Conservation (phyloP, 2,797 vertebrate genomes). For the Pseudocheirus occidentalis region DNA sequence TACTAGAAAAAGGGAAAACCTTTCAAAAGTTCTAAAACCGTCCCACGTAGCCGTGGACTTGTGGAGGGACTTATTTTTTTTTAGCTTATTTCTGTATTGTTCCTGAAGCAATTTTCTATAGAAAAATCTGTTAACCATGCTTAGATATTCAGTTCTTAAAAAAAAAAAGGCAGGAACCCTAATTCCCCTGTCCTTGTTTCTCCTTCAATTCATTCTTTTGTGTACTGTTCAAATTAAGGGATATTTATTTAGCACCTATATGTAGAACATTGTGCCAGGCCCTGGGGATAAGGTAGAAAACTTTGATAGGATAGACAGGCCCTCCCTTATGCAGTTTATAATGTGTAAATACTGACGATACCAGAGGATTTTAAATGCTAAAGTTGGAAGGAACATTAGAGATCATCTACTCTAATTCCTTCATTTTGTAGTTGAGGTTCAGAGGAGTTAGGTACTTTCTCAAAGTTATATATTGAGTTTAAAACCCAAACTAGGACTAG, state of each 20-base stretch:
- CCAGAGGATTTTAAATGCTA: not conserved
- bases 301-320: not conserved
- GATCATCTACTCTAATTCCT: not conserved
- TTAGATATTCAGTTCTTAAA: not conserved
- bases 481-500: not conserved
- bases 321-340: not conserved
- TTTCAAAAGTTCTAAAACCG: not conserved
- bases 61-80: no score
- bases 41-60: not conserved
- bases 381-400: not conserved
- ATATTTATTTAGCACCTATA: not conserved
- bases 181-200: not conserved
- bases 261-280: not conserved
- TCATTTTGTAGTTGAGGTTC: not conserved
- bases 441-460: not conserved
- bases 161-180: not conserved
- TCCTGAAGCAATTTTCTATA: not conserved
- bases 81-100: not conserved
- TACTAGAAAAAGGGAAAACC: not conserved
- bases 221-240: not conserved
- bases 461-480: not conserved
- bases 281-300: not conserved
- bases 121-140: not conserved
- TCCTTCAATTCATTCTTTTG: not conserved
- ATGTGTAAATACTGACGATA: not conserved